phyloP scores from a whole-genome alignment of 2,113 vertebrate species.

The Halichoeres trimaculatus region DNA sequence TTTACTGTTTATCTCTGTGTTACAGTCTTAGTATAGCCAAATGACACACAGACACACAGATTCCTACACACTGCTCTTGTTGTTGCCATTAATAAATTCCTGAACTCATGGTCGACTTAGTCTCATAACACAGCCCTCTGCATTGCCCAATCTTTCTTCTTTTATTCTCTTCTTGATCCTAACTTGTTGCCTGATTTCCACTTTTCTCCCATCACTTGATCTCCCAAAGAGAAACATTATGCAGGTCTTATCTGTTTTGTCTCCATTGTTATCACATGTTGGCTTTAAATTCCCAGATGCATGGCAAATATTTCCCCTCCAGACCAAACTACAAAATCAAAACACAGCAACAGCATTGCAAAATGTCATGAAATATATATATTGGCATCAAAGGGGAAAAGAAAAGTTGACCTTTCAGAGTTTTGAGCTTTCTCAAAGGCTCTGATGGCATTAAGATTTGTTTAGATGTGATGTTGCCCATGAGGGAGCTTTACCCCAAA shows the following conservation, averaged over 20 bases:
- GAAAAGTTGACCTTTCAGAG: constrained; percentile 38
- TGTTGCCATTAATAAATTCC: no score
- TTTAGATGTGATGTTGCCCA: constrained; percentile 45
- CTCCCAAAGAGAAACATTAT: background rate
- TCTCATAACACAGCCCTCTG: no score
- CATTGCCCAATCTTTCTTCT: no score
- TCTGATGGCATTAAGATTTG: constrained; percentile 37
- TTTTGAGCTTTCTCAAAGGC: constrained; percentile 14
- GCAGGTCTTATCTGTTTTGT: background rate
- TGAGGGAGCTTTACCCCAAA: constrained; percentile 31
- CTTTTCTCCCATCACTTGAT: no score
- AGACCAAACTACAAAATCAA: constrained; percentile 8
- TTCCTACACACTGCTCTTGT: no score
- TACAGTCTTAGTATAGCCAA: no score
- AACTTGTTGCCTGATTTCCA: no score
- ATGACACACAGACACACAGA: no score
- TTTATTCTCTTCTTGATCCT: no score
- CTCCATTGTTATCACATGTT: constrained; percentile 11
- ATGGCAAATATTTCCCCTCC: background rate
- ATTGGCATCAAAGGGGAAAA: constrained; percentile 32
- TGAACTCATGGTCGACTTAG: no score
- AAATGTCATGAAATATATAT: constrained; percentile 26
- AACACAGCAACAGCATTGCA: constrained; percentile 13
- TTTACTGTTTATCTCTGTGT: no score
- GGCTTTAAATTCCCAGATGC: constrained; percentile 27